A percentile compares a stretch with the other conserved stretches of the same genome.
These are phyloP conservation scores for Drymodes brunneopygia DNA, from an alignment of 2,113 vertebrate species.

Conservation along the genomic window DNA sequence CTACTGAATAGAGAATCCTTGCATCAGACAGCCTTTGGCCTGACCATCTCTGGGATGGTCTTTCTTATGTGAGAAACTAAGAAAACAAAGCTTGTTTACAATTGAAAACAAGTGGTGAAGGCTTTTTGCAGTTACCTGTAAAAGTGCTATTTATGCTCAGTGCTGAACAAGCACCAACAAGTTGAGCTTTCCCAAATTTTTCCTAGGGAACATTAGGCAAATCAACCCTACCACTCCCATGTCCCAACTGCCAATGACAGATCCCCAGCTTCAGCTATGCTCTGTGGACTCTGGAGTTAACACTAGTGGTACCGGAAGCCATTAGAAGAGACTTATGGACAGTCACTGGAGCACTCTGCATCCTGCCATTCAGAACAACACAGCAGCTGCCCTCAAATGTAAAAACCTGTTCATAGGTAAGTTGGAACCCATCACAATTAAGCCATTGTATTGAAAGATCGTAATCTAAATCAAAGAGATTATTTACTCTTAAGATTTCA, in stretches of 20 bases:
- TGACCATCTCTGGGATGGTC: background rate
- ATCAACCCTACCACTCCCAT: background rate
- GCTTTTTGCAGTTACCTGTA: background rate
- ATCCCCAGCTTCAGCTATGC: background rate
- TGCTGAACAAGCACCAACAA: background rate
- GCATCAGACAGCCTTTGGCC: background rate
- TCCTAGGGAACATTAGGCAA: background rate
- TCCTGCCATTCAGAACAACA: background rate
- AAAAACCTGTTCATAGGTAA: background rate
- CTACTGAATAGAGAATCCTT: background rate
- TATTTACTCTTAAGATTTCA: conserved; percentile 31
- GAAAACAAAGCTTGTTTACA: background rate
- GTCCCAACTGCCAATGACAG: background rate
- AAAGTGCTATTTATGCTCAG: background rate
- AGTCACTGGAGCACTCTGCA: background rate
- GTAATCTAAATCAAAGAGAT: background rate
- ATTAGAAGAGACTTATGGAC: background rate
- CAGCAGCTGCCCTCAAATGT: background rate
- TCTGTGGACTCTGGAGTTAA: background rate
- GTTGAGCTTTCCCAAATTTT: background rate
- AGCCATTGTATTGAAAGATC: background rate
- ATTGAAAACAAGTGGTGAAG: background rate
- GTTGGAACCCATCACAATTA: background rate
- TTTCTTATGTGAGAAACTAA: background rate
- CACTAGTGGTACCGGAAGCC: background rate